These are phyloP conservation scores for Ethmia dodecea DNA, from an alignment of 2,888 invertebrate species.

Conservation along the genomic window DNA sequence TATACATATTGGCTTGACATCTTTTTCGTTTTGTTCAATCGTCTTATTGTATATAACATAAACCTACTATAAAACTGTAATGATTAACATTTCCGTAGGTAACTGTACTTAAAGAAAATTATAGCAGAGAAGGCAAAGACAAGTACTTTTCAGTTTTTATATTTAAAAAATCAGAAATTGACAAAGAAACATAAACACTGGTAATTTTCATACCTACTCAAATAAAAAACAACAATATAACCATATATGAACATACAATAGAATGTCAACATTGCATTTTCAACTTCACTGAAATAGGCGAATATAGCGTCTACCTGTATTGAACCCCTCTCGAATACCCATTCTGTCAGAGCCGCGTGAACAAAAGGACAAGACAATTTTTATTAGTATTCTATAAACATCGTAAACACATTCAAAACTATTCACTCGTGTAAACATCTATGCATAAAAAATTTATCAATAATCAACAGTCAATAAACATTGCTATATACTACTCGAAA, in stretches of 20 bases:
- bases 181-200: conserved; percentile 54
- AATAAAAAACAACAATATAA: conserved; percentile 41
- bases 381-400: conserved; percentile 40
- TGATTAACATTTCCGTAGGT: no score
- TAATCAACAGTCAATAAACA: conserved; percentile 56
- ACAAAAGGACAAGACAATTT: conserved; percentile 50
- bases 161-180: conserved; percentile 54
- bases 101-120: no score
- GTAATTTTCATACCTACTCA: conserved; percentile 50
- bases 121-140: conserved; percentile 55
- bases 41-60: no score
- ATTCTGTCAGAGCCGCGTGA: conserved; percentile 68
- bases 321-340: conserved; percentile 66
- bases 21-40: no score
- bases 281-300: conserved; percentile 27
- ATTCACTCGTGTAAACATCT: conserved; percentile 42
- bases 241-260: conserved; percentile 32
- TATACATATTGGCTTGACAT: no score
- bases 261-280: conserved; percentile 33
- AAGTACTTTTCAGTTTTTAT: conserved; percentile 45
- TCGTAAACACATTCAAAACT: conserved; percentile 55
- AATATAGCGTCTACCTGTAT: conserved; percentile 56
- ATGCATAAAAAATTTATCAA: conserved; percentile 56
- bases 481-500: conserved; percentile 41
- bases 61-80: no score